These are phyloP conservation scores for Chaenodraco wilsoni DNA, from an alignment of 2,797 vertebrate species.

Conservation along the genomic window DNA sequence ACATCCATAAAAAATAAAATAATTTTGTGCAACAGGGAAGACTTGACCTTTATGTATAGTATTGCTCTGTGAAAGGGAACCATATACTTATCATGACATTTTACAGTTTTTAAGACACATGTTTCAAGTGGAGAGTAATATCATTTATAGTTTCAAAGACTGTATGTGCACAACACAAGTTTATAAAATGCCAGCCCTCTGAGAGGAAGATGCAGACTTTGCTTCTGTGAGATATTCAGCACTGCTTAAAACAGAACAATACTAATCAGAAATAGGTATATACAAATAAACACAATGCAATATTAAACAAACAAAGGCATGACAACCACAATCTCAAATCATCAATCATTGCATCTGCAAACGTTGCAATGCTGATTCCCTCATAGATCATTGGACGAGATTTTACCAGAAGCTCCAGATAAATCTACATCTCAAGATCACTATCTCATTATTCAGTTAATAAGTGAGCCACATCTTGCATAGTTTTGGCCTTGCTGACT, in stretches of 20 bases:
- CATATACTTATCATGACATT: no score
- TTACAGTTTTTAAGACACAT: no score
- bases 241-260: no score
- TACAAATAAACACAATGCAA: neutral
- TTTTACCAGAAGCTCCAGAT: no score
- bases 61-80: no score
- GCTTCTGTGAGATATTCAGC: constrained; percentile 36
- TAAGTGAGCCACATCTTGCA: constrained; percentile 26
- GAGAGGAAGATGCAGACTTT: constrained; percentile 38
- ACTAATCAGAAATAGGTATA: no score
- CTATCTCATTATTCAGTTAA: constrained; percentile 6
- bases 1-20: no score
- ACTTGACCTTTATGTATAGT: no score
- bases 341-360: neutral
- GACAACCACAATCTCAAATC: neutral
- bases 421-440: neutral
- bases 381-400: no score
- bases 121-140: no score
- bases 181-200: neutral
- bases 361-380: neutral
- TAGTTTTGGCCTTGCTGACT: neutral
- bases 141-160: no score
- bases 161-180: neutral
- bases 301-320: neutral
- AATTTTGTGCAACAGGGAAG: no score